Conservation (phyloP, 2,113 vertebrate species). For the Anoura caudifer region DNA sequence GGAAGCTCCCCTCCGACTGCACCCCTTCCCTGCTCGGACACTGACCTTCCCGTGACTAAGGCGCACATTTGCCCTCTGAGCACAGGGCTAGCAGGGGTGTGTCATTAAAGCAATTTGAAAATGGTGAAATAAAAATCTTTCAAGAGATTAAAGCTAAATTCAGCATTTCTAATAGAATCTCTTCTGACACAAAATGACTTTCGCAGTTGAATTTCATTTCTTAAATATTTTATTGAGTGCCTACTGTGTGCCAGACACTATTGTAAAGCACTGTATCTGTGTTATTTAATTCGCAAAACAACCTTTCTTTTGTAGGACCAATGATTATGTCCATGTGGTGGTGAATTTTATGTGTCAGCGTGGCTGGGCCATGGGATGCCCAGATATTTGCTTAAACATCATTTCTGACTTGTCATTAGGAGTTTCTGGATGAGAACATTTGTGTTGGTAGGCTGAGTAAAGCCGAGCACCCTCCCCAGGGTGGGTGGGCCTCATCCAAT, state of each 20-base stretch:
- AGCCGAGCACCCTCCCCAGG: neutral
- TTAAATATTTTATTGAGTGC: neutral
- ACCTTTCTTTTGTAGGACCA: neutral
- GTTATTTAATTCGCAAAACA: neutral
- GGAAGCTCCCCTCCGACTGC: neutral
- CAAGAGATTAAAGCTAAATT: neutral
- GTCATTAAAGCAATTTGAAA: neutral
- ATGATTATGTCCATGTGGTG: neutral
- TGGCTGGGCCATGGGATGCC: neutral
- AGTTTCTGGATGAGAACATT: neutral
- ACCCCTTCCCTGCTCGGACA: neutral
- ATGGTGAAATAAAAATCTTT: slow-evolving; percentile 5
- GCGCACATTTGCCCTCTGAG: neutral
- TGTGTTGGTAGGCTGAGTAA: neutral
- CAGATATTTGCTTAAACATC: neutral
- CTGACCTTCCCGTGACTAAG: neutral
- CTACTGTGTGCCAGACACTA: neutral
- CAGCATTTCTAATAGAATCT: neutral
- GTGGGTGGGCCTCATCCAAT: neutral
- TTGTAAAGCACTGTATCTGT: neutral
- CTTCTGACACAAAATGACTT: neutral
- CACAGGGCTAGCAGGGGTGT: neutral
- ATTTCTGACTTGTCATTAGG: neutral
- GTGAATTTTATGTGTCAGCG: neutral
- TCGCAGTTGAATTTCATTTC: neutral